Evolutionary conservation across 2,113 vertebrate species (phyloP), one percentile per base, ranked within the genome.

Genomic region (Taurulus bubalis): DNA sequence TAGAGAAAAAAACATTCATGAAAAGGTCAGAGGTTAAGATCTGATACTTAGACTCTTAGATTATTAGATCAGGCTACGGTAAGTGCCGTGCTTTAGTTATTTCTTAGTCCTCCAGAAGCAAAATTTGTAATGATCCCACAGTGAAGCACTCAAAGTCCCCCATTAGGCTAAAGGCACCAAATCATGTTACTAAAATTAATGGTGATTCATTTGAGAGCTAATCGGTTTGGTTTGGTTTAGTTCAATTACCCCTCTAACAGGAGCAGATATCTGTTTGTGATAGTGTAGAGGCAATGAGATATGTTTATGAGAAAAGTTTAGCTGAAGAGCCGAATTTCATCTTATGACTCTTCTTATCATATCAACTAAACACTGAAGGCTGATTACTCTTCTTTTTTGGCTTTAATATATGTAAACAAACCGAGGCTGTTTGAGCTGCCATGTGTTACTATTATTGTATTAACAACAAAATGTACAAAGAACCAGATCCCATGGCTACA

Each of bases 391-490:
- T 58, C 55, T 28, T 58, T 28, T 18, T 24, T 34, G 30, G 4
- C 66, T 64, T 78, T 79, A 75, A 84, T 85, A 70, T 82, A 76
- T 67, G 77, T 71, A 79, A 68, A 87, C 87, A 77, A 79, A 62
- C 68, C 53, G 75, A 77, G 55, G 66, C 62, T 36, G 81, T 84
- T 82, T 82, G 60, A 80, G 51, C 45, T 22, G 79, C 88, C 82
- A 81, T 88, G 84, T 84, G 84, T 89, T 86, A 26, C 64, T 47
- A 55, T 83, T 64, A 72, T 76, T 75, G 85, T 82, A 93, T 90
- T 68, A 87, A 90, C 79, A 85, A 60, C 66, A 68, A 88, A 79
- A 36, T 72, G 59, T 73, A 77, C 79, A 85, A 79, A 90, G 70
- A 71, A 59, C 36, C 60, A 72, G 69, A 89, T 90, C 83, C 66